phyloP scores from a whole-genome alignment of 2,797 vertebrate species.

The Acropternis orthonyx region DNA sequence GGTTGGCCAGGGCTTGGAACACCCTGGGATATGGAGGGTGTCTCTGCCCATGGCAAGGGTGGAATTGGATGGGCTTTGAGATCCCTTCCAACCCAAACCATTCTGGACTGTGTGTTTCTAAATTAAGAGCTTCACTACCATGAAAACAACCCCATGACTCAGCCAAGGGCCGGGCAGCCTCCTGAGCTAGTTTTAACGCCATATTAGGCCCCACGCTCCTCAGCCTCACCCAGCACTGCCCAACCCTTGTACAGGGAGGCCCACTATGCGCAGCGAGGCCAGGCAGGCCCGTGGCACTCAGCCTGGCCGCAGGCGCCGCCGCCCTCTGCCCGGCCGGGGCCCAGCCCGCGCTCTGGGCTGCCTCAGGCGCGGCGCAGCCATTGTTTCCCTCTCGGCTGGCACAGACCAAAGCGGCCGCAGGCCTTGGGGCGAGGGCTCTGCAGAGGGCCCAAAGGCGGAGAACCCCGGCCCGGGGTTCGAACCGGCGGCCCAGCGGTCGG shows the following conservation, averaged over 20 bases:
- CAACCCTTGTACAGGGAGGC: accelerated
- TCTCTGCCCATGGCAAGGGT: no score
- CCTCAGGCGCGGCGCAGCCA: background rate
- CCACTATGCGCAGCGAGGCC: accelerated
- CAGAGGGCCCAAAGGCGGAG: no score
- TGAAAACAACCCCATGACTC: accelerated
- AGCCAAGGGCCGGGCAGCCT: background rate
- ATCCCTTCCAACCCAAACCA: no score
- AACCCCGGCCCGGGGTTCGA: background rate
- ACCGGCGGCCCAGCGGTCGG: background rate
- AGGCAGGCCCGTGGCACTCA: accelerated
- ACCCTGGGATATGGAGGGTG: background rate
- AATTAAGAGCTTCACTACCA: accelerated
- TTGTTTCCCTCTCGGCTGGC: background rate
- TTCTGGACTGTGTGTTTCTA: background rate
- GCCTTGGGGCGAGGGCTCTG: no score
- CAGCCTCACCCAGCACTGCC: background rate
- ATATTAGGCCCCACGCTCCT: accelerated
- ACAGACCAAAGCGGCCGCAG: accelerated
- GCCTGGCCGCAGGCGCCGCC: background rate
- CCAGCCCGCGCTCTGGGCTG: background rate
- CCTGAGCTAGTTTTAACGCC: accelerated
- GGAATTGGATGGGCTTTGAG: no score
- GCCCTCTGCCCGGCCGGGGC: background rate
- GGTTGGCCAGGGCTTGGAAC: background rate